Evolutionary conservation across 2,888 invertebrate species (phyloP), one percentile per base, ranked within the genome.

Genomic region (Notodonta ziczac): DNA sequence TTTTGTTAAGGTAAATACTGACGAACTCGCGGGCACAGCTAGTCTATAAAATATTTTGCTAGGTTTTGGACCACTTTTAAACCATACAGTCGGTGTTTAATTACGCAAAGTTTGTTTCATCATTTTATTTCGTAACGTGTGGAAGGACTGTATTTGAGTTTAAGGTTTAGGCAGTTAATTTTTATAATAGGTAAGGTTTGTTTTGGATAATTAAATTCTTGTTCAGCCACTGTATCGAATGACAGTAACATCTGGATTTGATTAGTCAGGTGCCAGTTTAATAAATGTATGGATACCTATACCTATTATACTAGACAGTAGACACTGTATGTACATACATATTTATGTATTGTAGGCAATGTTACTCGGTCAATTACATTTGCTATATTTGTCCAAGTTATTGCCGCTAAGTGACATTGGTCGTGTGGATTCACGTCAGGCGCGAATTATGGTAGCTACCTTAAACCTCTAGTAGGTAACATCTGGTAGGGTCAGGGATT

Each of bases 231-330:
- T 5, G 50, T 16, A 50, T 50, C 50, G 50, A 16, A 16, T 50
- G 56, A 54, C 59, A 60, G 59, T 61, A 66, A 60, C 72, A 70
- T 61, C 55, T 70, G 70, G 61, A 42, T 57, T 57, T 56, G 53
- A 66, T 62, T 67, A 58, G 59, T 57, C 68, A 70, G 62, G 62
- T 73, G 65, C n/a, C 46, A n/a, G n/a, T 13, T 46, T 46, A 4
- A 46, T n/a, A 46, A n/a, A 46, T 6, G 46, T n/a, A 46, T 44
- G 7, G 6, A n/a, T n/a, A 46, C 46, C 46, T n/a, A n/a, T n/a
- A 46, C 46, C 46, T n/a, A 46, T 42, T 12, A 10, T 42, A 42
- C 12, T 42, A 46, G 3, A n/a, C 46, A 46, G 46, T 10, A 46
- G 13, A n/a, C 46, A n/a, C n/a, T 10, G 13, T 46, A 13, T 5